A percentile compares a stretch with the other conserved stretches of the same genome.
Evolutionary conservation across 2,888 invertebrate species (phyloP).

Genomic region (Lepidochitona cinerea): DNA sequence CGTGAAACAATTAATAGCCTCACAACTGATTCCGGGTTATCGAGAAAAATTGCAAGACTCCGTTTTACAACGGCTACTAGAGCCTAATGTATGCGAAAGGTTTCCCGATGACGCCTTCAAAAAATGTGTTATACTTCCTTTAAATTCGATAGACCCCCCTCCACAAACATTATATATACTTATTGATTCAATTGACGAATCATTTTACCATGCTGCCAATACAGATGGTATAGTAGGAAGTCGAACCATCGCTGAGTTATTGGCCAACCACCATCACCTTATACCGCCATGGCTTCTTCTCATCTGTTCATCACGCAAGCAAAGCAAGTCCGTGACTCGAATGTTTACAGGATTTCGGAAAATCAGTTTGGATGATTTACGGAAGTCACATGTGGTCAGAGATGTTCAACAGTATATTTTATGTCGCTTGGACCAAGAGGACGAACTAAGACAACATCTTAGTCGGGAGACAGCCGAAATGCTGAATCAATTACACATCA

Average conservation of each 20-base stretch:
- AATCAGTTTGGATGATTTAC: slow-evolving; percentile 89
- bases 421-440: slow-evolving; percentile 87
- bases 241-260: slow-evolving; percentile 76
- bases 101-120: slow-evolving; percentile 94
- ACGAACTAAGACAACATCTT: slow-evolving; percentile 88
- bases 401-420: slow-evolving; percentile 97
- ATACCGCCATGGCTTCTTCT: slow-evolving; percentile 94
- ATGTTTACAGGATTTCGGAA: slow-evolving; percentile 86
- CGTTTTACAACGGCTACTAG: slow-evolving; percentile 80
- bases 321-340: slow-evolving; percentile 83
- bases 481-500: slow-evolving; percentile 93
- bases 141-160: slow-evolving; percentile 85
- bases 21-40: slow-evolving; percentile 54
- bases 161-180: slow-evolving; percentile 84
- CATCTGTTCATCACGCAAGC: slow-evolving; percentile 86
- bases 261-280: slow-evolving; percentile 90
- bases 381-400: slow-evolving; percentile 85
- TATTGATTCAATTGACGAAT: slow-evolving; percentile 94
- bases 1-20: slow-evolving; percentile 78
- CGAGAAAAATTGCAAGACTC: slow-evolving; percentile 76
- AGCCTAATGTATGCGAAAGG: slow-evolving; percentile 83
- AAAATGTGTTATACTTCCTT: slow-evolving; percentile 87
- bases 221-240: slow-evolving; percentile 44
- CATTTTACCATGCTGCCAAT: slow-evolving; percentile 35
- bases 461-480: slow-evolving; percentile 94